Evolutionary conservation across 2,113 vertebrate species (phyloP).

Genomic region (Coturnix japonica): DNA sequence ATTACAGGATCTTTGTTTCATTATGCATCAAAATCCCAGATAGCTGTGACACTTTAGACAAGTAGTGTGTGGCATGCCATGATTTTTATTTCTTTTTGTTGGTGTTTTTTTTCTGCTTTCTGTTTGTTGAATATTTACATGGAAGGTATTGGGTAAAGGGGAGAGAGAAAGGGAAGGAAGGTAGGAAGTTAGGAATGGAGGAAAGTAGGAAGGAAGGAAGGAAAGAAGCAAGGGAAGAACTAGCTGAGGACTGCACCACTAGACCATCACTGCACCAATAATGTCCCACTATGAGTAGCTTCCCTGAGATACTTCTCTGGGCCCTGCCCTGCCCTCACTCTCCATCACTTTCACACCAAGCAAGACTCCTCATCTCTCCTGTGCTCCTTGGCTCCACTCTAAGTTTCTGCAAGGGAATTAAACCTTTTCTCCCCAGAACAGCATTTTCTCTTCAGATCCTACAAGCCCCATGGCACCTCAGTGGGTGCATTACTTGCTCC

Average conservation of each 20-base stretch:
- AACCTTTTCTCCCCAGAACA: neutral
- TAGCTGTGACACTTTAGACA: neutral
- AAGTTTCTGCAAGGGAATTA: neutral
- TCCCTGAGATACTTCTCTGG: neutral
- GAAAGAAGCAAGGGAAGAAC: neutral
- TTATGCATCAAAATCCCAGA: neutral
- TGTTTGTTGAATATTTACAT: neutral
- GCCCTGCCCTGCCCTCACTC: neutral
- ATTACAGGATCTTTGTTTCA: slow-evolving; percentile 24
- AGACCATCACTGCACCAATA: neutral
- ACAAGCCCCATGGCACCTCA: rapidly evolving
- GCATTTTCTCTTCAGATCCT: neutral
- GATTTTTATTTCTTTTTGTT: neutral
- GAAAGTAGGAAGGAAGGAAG: neutral
- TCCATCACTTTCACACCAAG: neutral
- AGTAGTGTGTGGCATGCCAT: neutral
- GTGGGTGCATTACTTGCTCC: neutral
- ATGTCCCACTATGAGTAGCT: neutral
- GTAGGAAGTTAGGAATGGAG: neutral
- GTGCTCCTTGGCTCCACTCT: neutral
- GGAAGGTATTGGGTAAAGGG: neutral
- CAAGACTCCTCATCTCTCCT: neutral
- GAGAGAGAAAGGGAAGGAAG: neutral
- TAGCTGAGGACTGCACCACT: neutral
- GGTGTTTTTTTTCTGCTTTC: neutral